Evolutionary conservation across 2,888 invertebrate genomes (phyloP), one percentile per base, ranked within the genome.

Genomic region (Blastobasis adustella): DNA sequence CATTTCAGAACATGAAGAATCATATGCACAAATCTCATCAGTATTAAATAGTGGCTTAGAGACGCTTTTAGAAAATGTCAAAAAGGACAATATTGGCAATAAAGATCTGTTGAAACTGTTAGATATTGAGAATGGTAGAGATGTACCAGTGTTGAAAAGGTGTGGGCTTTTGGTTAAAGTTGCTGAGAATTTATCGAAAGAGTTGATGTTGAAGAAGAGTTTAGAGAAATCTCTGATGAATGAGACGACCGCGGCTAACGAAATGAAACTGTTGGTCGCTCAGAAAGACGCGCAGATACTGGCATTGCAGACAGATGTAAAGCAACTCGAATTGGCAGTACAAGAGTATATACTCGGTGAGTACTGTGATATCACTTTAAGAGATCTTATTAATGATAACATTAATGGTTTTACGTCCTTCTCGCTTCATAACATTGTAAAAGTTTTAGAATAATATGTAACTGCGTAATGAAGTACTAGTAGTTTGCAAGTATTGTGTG

Each of bases 261-360:
- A 71, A 36, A 50, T 73, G 44, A 63, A 60, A 50, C 61, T 67
- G 3, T 56, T 60, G n/a, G 51, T 72, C 4, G 63, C 69, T 40
- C 60, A 68, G 48, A 75, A 75, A 52, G 72, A 23, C 23, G 53
- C 54, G 6, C 58, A 65, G 51, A 55, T 74, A 46, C 54, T 58
- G 38, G 60, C 67, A 44, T 49, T 72, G 3, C 61, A 73, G 52
- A 60, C 56, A 0, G 71, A 79, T 48, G 54, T 71, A 6, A 68
- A 69, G 40, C 58, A 54, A 36, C 52, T 79, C 5, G 60, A 71
- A 47, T 67, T 71, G 54, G 49, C 56, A 10, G 46, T 70, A 5
- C 57, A 60, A 48, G 70, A 71, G 44, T 62, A 61, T 42, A 72
- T 70, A 56, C 61, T 59, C 36, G 79, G 79, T 79, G 55, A 69